Percentiles rank a stretch among this genome's conserved stretches.
Conservation (phyloP, 2,797 vertebrate genomes). For the Tenualosa ilisha region DNA sequence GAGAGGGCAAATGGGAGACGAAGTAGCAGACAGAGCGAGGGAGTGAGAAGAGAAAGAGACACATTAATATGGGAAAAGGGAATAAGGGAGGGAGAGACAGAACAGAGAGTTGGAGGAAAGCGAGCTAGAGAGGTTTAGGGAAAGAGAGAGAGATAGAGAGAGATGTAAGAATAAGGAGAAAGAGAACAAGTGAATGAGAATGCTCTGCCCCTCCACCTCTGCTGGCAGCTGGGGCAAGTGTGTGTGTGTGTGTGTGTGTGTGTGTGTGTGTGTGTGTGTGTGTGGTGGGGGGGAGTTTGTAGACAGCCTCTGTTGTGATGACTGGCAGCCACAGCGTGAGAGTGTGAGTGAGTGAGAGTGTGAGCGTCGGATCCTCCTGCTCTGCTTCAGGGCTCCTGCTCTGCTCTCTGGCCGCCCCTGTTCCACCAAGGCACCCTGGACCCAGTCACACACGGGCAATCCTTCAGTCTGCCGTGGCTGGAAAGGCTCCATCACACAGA, state of each 20-base stretch:
- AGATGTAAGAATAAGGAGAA: not conserved
- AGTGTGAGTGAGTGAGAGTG: too few species aligned
- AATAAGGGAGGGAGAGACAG: not conserved
- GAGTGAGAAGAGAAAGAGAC: not conserved
- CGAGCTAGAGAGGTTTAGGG: not conserved
- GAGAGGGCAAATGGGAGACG: not conserved
- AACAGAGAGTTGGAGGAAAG: too few species aligned
- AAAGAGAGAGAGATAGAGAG: not conserved
- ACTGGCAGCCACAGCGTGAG: not conserved
- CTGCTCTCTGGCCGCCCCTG: not conserved
- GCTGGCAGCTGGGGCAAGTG: not conserved
- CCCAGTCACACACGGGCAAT: constrained; percentile 10
- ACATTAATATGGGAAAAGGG: not conserved
- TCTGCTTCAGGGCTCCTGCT: constrained; percentile 14
- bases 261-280: not conserved
- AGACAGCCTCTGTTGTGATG: not conserved
- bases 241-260: not conserved
- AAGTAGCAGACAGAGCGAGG: not conserved
- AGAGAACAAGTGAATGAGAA: not conserved
- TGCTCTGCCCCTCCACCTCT: not conserved
- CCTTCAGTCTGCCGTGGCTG: not conserved
- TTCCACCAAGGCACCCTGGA: not conserved
- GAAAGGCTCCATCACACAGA: not conserved
- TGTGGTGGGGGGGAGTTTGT: not conserved
- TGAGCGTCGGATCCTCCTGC: not conserved